A percentile compares a stretch with the other conserved stretches of the same genome.
phyloP scores from a whole-genome alignment of 2,888 invertebrate genomes.

The Lasioglossum malachurum region DNA sequence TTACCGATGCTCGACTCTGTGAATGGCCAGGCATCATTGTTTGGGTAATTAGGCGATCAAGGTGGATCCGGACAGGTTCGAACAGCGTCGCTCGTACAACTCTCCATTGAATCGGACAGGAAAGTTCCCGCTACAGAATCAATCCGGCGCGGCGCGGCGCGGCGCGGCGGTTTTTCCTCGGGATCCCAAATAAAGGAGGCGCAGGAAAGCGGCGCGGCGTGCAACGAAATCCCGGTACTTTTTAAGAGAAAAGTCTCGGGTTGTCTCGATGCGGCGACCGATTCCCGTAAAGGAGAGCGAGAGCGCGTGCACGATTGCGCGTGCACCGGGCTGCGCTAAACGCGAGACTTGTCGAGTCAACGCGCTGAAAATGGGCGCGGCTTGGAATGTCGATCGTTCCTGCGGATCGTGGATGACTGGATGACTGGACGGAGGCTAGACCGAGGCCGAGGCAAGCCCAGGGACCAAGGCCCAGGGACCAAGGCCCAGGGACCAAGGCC shows the following conservation, averaged over 20 bases:
- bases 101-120: conserved; percentile 31
- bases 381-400: conserved; percentile 82
- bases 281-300: conserved; percentile 70
- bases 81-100: not conserved
- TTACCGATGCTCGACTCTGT: not conserved
- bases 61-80: not conserved
- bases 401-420: conserved; percentile 56
- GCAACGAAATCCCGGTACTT: conserved; percentile 46
- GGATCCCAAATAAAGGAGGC: conserved; percentile 52
- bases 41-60: not conserved
- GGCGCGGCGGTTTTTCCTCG: conserved; percentile 14
- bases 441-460: conserved; percentile 23
- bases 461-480: conserved; percentile 28
- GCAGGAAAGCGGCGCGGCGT: conserved; percentile 37
- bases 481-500: too few species aligned
- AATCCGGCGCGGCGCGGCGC: not conserved
- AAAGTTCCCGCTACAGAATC: conserved; percentile 32
- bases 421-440: conserved; percentile 13
- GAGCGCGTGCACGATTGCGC: conserved; percentile 25
- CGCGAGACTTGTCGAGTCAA: conserved; percentile 76
- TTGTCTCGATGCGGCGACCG: conserved; percentile 47
- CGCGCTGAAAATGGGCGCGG: conserved; percentile 82
- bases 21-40: not conserved
- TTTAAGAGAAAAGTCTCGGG: conserved; percentile 43
- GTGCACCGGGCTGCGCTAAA: conserved; percentile 66